phyloP scores from a whole-genome alignment of 1,140 invertebrate genomes.

The Aphelenchoides avenae region DNA sequence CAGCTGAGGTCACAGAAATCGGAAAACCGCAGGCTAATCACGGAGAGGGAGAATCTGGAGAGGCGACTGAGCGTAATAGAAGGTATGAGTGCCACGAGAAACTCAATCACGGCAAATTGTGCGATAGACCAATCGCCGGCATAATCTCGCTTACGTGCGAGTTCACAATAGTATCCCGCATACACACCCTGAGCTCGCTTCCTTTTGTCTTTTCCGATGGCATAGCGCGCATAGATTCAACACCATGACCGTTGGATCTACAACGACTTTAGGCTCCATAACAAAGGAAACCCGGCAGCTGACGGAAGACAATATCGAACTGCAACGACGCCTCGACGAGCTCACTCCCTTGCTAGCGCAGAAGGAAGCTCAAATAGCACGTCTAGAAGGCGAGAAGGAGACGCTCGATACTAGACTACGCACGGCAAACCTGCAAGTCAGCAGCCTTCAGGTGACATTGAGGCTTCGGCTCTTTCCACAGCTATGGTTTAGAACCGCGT shows the following conservation, averaged over 20 bases:
- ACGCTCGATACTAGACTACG: slow-evolving; percentile 19
- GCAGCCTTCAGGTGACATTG: slow-evolving; percentile 9
- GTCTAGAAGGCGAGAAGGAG: slow-evolving; percentile 33
- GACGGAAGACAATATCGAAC: slow-evolving; percentile 41
- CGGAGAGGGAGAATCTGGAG: slow-evolving; percentile 20
- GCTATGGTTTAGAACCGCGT: slow-evolving; percentile 16
- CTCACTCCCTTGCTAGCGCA: slow-evolving; percentile 45
- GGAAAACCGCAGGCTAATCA: slow-evolving; percentile 18
- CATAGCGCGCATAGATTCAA: too few relatives aligned
- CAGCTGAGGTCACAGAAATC: slow-evolving; percentile 18
- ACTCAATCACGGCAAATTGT: too few relatives aligned
- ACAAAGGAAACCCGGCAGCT: slow-evolving; percentile 24
- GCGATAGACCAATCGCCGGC: too few relatives aligned
- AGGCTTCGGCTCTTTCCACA: too few relatives aligned
- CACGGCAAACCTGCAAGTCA: slow-evolving; percentile 25
- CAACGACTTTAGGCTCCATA: slow-evolving; percentile 14
- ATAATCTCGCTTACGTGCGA: too few relatives aligned
- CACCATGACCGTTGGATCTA: too few relatives aligned
- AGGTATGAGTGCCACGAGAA: too few relatives aligned
- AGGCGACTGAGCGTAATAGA: slow-evolving; percentile 1
- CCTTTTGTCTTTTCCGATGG: too few relatives aligned
- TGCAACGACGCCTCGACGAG: slow-evolving; percentile 43
- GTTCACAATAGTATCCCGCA: too few relatives aligned
- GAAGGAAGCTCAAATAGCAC: slow-evolving; percentile 43
- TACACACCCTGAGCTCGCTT: too few relatives aligned